A percentile compares a stretch with the other conserved stretches of the same genome.
These are phyloP conservation scores for Oikopleura vanhoeffeni DNA, from an alignment of 23 tunicate species.

Conservation along the genomic window DNA sequence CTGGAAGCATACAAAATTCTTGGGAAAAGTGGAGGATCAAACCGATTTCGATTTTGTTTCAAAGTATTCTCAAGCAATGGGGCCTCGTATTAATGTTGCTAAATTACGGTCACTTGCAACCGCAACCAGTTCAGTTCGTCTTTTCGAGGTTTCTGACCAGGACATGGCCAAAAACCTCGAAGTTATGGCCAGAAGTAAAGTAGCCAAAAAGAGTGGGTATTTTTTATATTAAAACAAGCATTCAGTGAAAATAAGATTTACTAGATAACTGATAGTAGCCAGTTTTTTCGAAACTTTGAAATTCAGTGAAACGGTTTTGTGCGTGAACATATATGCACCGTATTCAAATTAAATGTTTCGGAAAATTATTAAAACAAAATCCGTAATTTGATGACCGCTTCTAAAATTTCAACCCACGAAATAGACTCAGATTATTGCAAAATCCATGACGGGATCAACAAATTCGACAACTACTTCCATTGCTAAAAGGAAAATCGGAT, in stretches of 20 bases:
- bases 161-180: not conserved
- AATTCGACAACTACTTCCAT: not conserved
- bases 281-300: too few species aligned
- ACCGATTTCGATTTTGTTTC: not conserved
- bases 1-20: not conserved
- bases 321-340: too few species aligned
- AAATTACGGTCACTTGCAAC: not conserved
- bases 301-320: too few species aligned
- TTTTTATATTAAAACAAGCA: too few species aligned
- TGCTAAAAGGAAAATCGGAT: not conserved
- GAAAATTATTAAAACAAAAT: too few species aligned
- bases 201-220: not conserved
- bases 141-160: not conserved
- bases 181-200: not conserved
- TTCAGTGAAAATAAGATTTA: too few species aligned
- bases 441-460: not conserved
- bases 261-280: too few species aligned
- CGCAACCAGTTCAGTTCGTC: not conserved
- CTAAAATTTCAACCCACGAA: too few species aligned
- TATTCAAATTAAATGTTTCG: too few species aligned
- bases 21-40: not conserved
- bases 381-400: too few species aligned
- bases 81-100: slow-evolving; percentile 3
- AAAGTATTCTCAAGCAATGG: not conserved
- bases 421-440: not conserved